Evolutionary conservation across 2,888 invertebrate species (phyloP), one percentile per base, ranked within the genome.

Genomic region (Antheraea assamensis): DNA sequence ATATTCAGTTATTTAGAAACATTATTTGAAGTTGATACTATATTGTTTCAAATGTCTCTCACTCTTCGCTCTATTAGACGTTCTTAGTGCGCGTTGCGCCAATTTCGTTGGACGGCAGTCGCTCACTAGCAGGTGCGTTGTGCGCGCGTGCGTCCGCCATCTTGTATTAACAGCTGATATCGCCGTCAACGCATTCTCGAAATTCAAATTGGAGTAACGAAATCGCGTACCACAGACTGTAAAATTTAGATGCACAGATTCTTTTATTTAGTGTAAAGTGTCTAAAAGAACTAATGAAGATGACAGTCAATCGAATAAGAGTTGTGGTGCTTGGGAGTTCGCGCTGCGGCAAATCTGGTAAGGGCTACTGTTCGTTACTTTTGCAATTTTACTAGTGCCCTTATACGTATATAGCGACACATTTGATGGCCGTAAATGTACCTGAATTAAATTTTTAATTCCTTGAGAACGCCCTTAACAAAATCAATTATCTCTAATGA

Each of bases 301-400:
- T 97, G 94, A 97, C 97, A 92, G 96, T 96, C 87, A 97, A 96
- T 95, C 96, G 96, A 95, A 97, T 97, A 93, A 96, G 96, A 93
- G 96, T 97, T 85, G 97, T 97, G 90, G 97, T 97, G 88, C 95
- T 97, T 85, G 97, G 97, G 85, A 96, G 96, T 92, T 95, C 96
- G 83, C 95, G 96, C 85, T 96, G 96, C 89, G 97, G 97, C 88
- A 97, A 97, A 94, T 97, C 97, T 84, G 97, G 97, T 97, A 92
- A 96, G 95, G 89, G 74, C 70, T 55, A 70, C 47, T 49, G 17
- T 72, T 75, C 78, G 79, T 79, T 80, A 81, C 66, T 66, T 35
- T n/a, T 35, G 35, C 21, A 68, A 27, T 21, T 21, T 35, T 75
- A 75, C 74, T 80, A 76, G 78, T 76, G 75, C 73, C 4, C 7